phyloP scores from a whole-genome alignment of 2,797 vertebrate genomes.

The Brachyalestes nurse region DNA sequence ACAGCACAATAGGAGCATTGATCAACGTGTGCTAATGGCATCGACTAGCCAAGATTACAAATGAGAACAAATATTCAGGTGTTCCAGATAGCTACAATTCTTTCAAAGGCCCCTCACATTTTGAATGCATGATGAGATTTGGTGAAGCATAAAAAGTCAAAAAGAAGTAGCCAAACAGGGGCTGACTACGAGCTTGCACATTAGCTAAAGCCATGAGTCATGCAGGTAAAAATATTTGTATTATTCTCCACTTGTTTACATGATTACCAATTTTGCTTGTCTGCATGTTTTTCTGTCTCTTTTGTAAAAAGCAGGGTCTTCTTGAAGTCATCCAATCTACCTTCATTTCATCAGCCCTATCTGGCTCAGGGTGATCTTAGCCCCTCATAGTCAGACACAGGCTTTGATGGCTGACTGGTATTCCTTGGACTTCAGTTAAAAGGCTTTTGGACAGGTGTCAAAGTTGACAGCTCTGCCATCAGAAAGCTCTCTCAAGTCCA shows the following conservation, averaged over 20 bases:
- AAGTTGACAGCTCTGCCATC: slow-evolving; percentile 51
- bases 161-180: background rate
- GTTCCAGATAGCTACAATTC: background rate
- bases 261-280: background rate
- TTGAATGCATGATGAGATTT: background rate
- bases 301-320: background rate
- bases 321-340: background rate
- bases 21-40: background rate
- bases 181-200: background rate
- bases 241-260: background rate
- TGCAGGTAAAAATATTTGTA: background rate
- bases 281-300: background rate
- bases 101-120: slow-evolving; percentile 7
- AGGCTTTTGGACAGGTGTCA: slow-evolving; percentile 40
- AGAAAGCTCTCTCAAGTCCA: slow-evolving; percentile 34
- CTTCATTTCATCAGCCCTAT: background rate
- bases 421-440: slow-evolving; percentile 36
- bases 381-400: slow-evolving; percentile 19
- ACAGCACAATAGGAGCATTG: slow-evolving; percentile 1
- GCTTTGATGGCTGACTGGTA: slow-evolving; percentile 46
- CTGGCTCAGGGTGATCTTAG: slow-evolving; percentile 22
- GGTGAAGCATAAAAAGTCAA: background rate
- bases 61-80: background rate
- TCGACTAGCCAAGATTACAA: slow-evolving; percentile 14
- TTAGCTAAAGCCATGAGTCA: background rate